Percentiles rank a stretch among this genome's conserved stretches.
Conservation (phyloP, 2,888 invertebrate genomes). For the Drosophila falleni region DNA sequence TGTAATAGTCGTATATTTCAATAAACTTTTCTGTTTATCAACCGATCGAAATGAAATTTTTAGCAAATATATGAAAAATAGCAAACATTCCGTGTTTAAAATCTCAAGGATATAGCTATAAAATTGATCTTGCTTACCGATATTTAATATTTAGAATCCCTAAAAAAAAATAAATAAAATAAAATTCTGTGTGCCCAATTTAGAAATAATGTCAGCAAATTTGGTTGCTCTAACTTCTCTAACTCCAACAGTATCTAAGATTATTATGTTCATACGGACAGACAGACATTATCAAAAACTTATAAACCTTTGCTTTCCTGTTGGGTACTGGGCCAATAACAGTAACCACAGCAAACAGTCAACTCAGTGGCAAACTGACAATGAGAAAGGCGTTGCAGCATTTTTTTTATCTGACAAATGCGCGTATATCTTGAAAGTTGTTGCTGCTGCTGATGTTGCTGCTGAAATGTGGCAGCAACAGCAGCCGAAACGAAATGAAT, state of each 20-base stretch:
- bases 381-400: slow-evolving; percentile 77
- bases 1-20: too few species aligned
- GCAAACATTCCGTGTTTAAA: neutral
- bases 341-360: slow-evolving; percentile 31
- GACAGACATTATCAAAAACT: neutral
- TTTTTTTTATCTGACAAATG: slow-evolving; percentile 72
- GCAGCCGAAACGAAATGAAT: slow-evolving; percentile 62
- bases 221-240: too few species aligned
- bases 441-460: slow-evolving; percentile 53
- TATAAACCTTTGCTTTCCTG: neutral
- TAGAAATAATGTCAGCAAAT: too few species aligned
- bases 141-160: too few species aligned
- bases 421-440: slow-evolving; percentile 78
- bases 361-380: slow-evolving; percentile 71
- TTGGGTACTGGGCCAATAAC: neutral
- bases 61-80: neutral
- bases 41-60: neutral
- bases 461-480: slow-evolving; percentile 32
- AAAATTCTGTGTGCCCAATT: too few species aligned
- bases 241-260: too few species aligned
- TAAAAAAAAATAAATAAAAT: too few species aligned
- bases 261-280: neutral
- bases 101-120: neutral
- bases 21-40: neutral
- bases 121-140: neutral